These are phyloP conservation scores for Nyctibius bracteatus DNA, from an alignment of 2,113 vertebrate genomes.

Conservation along the genomic window DNA sequence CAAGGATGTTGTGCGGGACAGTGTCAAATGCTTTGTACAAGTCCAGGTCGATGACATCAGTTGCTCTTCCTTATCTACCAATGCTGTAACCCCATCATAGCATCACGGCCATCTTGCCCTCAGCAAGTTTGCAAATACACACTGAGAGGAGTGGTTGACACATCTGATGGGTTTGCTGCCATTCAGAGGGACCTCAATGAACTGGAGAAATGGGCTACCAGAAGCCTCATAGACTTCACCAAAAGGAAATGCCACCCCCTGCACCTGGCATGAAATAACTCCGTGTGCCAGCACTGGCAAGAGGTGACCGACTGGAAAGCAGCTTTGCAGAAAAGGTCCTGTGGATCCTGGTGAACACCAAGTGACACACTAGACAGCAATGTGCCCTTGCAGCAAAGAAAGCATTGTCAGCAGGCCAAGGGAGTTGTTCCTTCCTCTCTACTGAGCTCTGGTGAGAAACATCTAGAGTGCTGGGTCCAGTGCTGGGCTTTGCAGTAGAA, in stretches of 20 bases:
- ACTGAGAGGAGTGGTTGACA: neutral
- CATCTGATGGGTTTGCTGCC: neutral
- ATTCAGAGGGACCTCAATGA: neutral
- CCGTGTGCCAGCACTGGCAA: neutral
- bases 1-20: no score
- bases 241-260: neutral
- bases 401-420: neutral
- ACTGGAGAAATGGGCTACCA: neutral
- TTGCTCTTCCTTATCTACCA: no score
- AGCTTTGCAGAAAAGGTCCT: neutral
- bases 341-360: neutral
- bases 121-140: neutral
- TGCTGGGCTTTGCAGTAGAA: neutral
- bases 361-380: neutral
- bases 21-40: no score
- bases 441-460: neutral
- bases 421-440: neutral
- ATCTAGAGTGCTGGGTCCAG: neutral
- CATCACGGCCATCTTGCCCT: no score
- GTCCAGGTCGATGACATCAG: no score
- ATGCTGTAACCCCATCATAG: no score
- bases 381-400: neutral
- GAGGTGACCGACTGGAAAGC: neutral
- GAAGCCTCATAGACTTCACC: neutral
- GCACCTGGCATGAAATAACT: neutral